These are phyloP conservation scores for Dasyprocta punctata DNA, from an alignment of 2,113 vertebrate species.

Conservation along the genomic window DNA sequence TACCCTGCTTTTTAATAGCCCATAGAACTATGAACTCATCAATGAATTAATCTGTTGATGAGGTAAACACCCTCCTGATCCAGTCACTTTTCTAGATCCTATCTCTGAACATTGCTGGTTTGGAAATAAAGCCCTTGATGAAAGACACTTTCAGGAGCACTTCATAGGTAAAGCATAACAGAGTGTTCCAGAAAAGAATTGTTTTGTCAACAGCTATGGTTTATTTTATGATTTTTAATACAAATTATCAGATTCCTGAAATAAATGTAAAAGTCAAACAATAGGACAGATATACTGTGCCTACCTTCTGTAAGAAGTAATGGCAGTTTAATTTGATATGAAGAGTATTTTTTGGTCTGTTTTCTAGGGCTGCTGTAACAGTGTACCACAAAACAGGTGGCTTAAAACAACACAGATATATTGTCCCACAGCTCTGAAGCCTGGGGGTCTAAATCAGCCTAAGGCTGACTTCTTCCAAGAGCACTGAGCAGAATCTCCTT, in stretches of 20 bases:
- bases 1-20: no score
- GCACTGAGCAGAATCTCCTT: not conserved
- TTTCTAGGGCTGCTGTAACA: not conserved
- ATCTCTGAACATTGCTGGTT: not conserved
- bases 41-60: not conserved
- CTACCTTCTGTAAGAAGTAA: not conserved
- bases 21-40: not conserved
- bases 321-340: not conserved
- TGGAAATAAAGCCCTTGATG: not conserved
- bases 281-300: not conserved
- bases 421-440: not conserved
- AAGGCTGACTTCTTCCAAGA: not conserved
- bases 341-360: not conserved
- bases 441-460: not conserved
- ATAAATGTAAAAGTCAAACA: not conserved
- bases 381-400: not conserved
- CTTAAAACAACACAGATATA: not conserved
- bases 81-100: not conserved
- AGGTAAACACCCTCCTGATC: not conserved
- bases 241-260: not conserved
- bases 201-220: not conserved
- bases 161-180: not conserved
- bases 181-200: constrained; percentile 1
- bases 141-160: not conserved
- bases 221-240: not conserved